Evolutionary conservation across 2,113 vertebrate species (phyloP), one percentile per base, ranked within the genome.

Genomic region (Athene noctua): DNA sequence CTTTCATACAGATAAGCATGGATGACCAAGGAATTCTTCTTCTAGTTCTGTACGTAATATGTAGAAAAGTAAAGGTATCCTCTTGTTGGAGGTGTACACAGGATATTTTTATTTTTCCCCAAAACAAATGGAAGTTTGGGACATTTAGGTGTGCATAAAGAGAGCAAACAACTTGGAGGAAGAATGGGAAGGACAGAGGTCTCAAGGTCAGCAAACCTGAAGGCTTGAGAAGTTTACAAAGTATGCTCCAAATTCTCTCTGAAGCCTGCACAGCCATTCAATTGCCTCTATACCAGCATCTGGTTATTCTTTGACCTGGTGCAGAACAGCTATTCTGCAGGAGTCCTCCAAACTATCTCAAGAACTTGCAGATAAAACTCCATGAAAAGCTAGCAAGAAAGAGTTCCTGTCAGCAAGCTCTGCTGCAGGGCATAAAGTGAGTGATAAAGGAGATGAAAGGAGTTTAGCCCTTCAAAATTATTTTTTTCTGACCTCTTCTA

Each of bases 101-200:
- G 19, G 25, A 10, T 58, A 68, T 73, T 59, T 63, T 85, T 17
- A 78, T 32, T 72, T 58, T 79, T 49, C 17, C 9, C 13, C 18
- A 11, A 55, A 74, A 70, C 5, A 70, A 67, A 63, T 8, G 17
- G 49, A 81, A 9, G 55, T 54, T 58, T 78, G 30, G 38, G 61
- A 79, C 26, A 63, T 26, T 82, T 73, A 59, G 32, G 29, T 51
- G 5, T 7, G 6, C 46, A 65, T 49, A 89, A 77, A 80, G 29
- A 86, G 21, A 73, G 19, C 1, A 0, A 55, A 8, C 0, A 0
- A 62, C 49, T 54, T 47, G 47, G 17, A 86, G 3, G 25, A 85
- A 78, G 66, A 65, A 29, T 21, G 36, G 9, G 27, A 82, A 78
- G 34, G 38, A 40, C 44, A 32, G 6, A 29, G 16, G 15, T 62